Percentiles rank a stretch among this genome's conserved stretches.
Evolutionary conservation across 2,888 invertebrate species (phyloP).

Genomic region (Teleogryllus oceanicus): DNA sequence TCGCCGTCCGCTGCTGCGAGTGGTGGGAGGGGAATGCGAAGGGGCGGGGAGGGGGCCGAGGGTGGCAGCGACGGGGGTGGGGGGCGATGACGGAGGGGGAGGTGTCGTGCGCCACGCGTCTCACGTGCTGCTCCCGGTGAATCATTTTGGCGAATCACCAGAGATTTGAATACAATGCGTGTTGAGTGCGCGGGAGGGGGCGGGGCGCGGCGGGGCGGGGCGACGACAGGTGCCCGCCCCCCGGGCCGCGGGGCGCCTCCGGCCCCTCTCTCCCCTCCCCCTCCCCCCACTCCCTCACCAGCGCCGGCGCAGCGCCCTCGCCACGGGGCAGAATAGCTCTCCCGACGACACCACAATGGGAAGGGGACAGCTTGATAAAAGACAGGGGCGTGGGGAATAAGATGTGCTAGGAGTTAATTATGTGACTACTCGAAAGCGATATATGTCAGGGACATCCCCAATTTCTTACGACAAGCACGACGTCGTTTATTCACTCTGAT

Average conservation of each 20-base stretch:
- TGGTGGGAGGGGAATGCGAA: too few species aligned
- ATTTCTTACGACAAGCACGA: too few species aligned
- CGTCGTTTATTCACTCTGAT: too few species aligned
- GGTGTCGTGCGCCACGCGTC: slow-evolving; percentile 8
- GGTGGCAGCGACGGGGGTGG: neutral
- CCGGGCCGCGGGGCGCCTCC: neutral
- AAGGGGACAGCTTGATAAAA: too few species aligned
- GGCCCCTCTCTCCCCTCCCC: neutral
- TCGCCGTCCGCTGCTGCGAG: too few species aligned
- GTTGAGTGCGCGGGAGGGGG: neutral
- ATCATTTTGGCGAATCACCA: neutral
- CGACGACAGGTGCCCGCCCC: slow-evolving; percentile 6
- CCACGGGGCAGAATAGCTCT: neutral
- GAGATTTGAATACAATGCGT: slow-evolving; percentile 9
- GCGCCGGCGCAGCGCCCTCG: too few species aligned
- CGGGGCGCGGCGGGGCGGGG: neutral
- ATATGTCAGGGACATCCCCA: too few species aligned
- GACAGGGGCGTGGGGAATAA: too few species aligned
- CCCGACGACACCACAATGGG: neutral
- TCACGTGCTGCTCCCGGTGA: slow-evolving; percentile 2
- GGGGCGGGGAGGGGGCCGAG: too few species aligned
- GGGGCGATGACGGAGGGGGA: neutral
- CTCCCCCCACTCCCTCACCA: neutral
- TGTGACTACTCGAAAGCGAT: too few species aligned
- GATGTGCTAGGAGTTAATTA: too few species aligned